Base-by-base conservation (phyloP, 2,888 invertebrate species). In the Balanococcus diminutus region DNA sequence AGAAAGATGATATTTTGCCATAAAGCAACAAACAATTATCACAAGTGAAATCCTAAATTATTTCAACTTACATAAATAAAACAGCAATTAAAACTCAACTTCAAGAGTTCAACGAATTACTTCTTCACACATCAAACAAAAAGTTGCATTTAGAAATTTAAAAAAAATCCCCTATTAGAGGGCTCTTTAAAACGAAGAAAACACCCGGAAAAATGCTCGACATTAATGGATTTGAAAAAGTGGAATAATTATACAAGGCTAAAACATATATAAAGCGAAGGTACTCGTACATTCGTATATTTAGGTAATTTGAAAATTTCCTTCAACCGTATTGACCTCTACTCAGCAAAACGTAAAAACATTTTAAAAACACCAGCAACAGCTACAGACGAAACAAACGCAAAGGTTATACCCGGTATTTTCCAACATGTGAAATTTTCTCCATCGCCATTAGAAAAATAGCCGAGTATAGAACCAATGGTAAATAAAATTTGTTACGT, bases 401-500 rank as follows among this genome's bases (percentile, higher is more conserved):
- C 11, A 67, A 67, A 28, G 28, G 28, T 25, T 67, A 28, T 67
- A 67, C n/a, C n/a, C 28, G 67, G 67, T 28, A 67, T 67, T 67
- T 28, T 67, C 28, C 28, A 67, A 28, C 28, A 46, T 46, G 46
- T 46, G 46, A 46, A 46, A 46, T 46, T 67, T 67, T 67, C 28
- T 67, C 67, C 67, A 67, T 67, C 67, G 67, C 67, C 67, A 67
- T 67, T 28, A 67, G 67, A 67, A 67, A 67, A 67, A 67, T 28
- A 67, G 67, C 67, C 67, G 14, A 67, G 67, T 16, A 28, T 28
- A 67, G 36, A 79, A 79, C 75, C 9, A 36, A 79, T 9, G 75
- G 36, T 36, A 79, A 79, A 79, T 19, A 75, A 75, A 36, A 36
- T 75, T 79, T 79, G 32, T 79, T 79, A 79, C 75, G 36, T 79